Conservation (phyloP, 1,140 invertebrate species). For the Bombus superbus region DNA sequence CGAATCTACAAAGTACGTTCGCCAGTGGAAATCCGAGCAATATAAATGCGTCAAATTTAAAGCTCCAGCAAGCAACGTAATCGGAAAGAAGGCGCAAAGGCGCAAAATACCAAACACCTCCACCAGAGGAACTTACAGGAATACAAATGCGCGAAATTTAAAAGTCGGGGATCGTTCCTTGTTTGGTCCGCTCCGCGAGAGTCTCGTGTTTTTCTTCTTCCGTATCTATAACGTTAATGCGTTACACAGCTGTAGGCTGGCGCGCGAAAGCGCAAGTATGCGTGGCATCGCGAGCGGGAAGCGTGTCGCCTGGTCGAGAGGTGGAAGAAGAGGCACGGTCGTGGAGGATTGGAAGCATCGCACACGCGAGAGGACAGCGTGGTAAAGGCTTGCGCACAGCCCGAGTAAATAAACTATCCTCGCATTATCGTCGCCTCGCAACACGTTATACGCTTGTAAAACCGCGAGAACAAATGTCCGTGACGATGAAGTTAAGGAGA, state of each 20-base stretch:
- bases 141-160: conserved; percentile 67
- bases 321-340: background rate
- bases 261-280: conserved; percentile 53
- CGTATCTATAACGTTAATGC: conserved; percentile 76
- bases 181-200: conserved; percentile 59
- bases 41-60: background rate
- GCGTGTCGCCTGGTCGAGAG: background rate
- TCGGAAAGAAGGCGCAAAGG: background rate
- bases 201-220: conserved; percentile 34
- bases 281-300: conserved; percentile 26
- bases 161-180: conserved; percentile 64
- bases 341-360: conserved; percentile 23
- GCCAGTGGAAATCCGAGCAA: background rate
- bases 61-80: background rate
- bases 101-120: background rate
- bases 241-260: conserved; percentile 59
- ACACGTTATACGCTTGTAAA: conserved; percentile 66
- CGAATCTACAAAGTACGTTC: background rate
- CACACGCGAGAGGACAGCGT: conserved; percentile 10
- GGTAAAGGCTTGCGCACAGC: conserved; percentile 5
- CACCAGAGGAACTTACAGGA: background rate
- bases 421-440: conserved; percentile 69
- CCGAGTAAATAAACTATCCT: conserved; percentile 68
- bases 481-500: conserved; percentile 53
- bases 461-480: conserved; percentile 70